Percentiles rank a stretch among this genome's conserved stretches.
phyloP scores from a whole-genome alignment of 2,797 vertebrate species.

The Astyanax mexicanus region DNA sequence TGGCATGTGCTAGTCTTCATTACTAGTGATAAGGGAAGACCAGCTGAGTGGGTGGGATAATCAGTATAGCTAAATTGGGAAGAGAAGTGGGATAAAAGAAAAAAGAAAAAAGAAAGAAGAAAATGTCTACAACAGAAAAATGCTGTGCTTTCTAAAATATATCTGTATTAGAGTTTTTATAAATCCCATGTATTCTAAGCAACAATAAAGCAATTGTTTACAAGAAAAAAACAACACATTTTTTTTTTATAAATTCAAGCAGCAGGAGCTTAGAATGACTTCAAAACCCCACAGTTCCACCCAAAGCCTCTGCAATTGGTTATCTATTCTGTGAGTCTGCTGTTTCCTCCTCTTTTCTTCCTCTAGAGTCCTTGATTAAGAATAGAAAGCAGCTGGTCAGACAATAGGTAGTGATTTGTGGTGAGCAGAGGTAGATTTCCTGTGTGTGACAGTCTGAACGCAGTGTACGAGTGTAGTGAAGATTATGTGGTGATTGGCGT shows the following conservation, averaged over 20 bases:
- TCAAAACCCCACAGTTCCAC: not conserved
- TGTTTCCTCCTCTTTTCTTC: not conserved
- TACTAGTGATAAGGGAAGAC: too few relatives aligned
- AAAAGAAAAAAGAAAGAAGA: too few relatives aligned
- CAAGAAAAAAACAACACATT: too few relatives aligned
- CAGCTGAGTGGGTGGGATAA: too few relatives aligned
- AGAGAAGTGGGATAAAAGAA: too few relatives aligned
- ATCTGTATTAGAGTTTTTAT: not conserved
- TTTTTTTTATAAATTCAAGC: not conserved
- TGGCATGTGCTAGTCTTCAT: too few relatives aligned
- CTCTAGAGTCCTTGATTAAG: conserved; percentile 36
- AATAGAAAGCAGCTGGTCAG: conserved; percentile 21
- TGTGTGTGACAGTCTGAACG: conserved; percentile 30
- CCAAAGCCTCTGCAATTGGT: not conserved
- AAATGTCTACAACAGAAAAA: too few relatives aligned
- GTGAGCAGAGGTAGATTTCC: conserved; percentile 34
- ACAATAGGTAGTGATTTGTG: conserved; percentile 37
- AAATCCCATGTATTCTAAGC: not conserved
- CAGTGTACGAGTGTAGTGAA: not conserved
- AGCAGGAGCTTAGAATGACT: not conserved
- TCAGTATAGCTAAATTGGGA: too few relatives aligned
- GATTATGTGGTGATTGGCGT: conserved; percentile 48
- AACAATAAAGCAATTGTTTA: too few relatives aligned
- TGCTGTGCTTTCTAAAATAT: not conserved
- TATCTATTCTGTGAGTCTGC: not conserved